A percentile compares a stretch with the other conserved stretches of the same genome.
These are phyloP conservation scores for Hecatera dysodea DNA, from an alignment of 2,888 invertebrate genomes.

Conservation along the genomic window DNA sequence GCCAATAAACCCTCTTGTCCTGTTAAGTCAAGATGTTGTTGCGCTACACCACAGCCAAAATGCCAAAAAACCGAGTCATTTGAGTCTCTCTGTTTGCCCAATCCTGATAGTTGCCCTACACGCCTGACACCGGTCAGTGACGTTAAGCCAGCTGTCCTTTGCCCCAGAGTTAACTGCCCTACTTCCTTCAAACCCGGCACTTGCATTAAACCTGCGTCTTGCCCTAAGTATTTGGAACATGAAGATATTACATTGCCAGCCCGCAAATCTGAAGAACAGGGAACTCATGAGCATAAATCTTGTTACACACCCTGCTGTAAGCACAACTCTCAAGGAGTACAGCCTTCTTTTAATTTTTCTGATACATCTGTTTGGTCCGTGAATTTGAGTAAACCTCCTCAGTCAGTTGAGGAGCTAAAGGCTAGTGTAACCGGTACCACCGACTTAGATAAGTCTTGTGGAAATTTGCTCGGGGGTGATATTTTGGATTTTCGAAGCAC, in stretches of 20 bases:
- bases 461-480: conserved; percentile 4
- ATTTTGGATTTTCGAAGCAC: conserved; percentile 21
- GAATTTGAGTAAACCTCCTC: conserved; percentile 4
- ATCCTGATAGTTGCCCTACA: neutral
- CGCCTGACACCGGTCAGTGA: neutral
- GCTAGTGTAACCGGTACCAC: neutral
- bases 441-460: conserved; percentile 1
- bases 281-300: conserved; percentile 1
- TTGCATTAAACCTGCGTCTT: neutral
- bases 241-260: neutral
- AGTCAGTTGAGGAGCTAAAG: conserved; percentile 13
- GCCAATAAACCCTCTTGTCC: conserved; percentile 1
- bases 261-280: conserved; percentile 19
- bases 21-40: conserved; percentile 14
- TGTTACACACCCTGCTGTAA: conserved; percentile 4
- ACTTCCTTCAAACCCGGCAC: neutral
- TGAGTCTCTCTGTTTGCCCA: neutral
- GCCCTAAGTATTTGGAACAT: neutral
- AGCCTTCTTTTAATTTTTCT: conserved; percentile 5
- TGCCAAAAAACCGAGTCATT: neutral
- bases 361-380: conserved; percentile 17
- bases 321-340: conserved; percentile 1
- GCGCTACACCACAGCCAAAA: neutral
- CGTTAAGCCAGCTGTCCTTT: neutral
- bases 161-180: conserved; percentile 14